Percentiles rank a stretch among this genome's conserved stretches.
These are phyloP conservation scores for Pseudorhombus dupliciocellatus DNA, from an alignment of 2,113 vertebrate genomes.

Conservation along the genomic window DNA sequence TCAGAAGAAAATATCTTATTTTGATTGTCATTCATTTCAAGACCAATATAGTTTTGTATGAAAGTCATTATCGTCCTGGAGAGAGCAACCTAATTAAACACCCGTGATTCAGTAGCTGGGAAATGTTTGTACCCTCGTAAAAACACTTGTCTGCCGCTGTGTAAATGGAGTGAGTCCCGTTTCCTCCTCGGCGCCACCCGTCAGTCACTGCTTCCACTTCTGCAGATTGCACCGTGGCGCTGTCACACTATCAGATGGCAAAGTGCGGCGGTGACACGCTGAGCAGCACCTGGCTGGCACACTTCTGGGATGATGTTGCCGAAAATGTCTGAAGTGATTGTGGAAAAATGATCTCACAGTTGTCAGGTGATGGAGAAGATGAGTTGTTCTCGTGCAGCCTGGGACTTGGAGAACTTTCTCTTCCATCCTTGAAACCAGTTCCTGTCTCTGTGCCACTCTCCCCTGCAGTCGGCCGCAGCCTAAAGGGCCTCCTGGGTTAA, in stretches of 20 bases:
- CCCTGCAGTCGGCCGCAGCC: conserved; percentile 28
- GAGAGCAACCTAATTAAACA: neutral
- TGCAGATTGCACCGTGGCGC: conserved; percentile 19
- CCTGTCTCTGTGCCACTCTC: conserved; percentile 19
- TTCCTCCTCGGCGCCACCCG: neutral
- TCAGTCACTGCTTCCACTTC: conserved; percentile 23
- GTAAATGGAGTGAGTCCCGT: neutral
- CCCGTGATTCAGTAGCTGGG: neutral
- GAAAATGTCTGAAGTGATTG: conserved; percentile 6
- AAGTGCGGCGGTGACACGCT: conserved; percentile 12
- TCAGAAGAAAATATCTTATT: too few species aligned
- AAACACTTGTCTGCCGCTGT: neutral
- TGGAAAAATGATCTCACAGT: neutral
- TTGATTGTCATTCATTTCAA: too few species aligned
- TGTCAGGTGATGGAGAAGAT: neutral
- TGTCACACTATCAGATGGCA: conserved; percentile 50
- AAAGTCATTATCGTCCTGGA: neutral
- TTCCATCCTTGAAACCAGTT: neutral
- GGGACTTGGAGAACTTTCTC: neutral
- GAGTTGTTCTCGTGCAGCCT: neutral
- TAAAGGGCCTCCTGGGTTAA: conserved; percentile 68
- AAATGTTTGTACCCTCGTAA: neutral
- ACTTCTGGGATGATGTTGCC: conserved; percentile 4
- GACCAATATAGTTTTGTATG: neutral
- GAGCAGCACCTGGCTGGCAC: conserved; percentile 23